phyloP scores from a whole-genome alignment of 2,113 vertebrate species.

The Spea multiplicata region DNA sequence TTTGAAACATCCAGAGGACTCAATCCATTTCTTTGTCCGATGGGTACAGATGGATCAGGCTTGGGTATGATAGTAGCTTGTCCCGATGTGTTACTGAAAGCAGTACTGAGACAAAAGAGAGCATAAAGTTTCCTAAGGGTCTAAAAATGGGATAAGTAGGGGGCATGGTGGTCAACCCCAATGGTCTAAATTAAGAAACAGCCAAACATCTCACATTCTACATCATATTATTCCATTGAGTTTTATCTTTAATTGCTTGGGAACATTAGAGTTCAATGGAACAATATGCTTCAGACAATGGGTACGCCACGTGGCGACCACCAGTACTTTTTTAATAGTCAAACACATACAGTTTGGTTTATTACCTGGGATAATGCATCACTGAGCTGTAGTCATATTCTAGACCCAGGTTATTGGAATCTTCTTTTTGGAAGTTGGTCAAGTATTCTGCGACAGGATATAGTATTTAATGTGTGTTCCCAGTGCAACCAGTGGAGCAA shows the following conservation, averaged over 20 bases:
- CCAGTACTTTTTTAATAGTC: too few relatives aligned
- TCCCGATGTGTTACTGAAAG: conserved; percentile 56
- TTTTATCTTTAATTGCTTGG: too few relatives aligned
- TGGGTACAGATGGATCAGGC: conserved; percentile 56
- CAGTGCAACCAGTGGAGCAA: background rate
- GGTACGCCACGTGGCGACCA: too few relatives aligned
- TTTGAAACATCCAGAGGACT: conserved; percentile 61
- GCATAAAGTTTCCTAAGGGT: too few relatives aligned
- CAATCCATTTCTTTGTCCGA: conserved; percentile 62
- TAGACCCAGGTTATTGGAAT: conserved; percentile 4
- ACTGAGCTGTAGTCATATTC: conserved; percentile 70
- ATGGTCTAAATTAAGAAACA: too few relatives aligned
- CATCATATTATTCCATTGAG: too few relatives aligned
- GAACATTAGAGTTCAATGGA: too few relatives aligned
- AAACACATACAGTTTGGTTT: too few relatives aligned
- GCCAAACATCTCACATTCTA: too few relatives aligned
- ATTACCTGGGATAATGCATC: conserved; percentile 69
- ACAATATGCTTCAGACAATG: too few relatives aligned
- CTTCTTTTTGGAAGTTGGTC: background rate
- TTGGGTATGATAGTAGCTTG: conserved; percentile 60
- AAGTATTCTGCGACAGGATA: background rate
- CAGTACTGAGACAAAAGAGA: conserved; percentile 51
- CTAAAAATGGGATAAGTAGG: too few relatives aligned
- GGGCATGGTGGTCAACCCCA: too few relatives aligned
- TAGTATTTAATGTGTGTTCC: background rate